These are phyloP conservation scores for Miopithecus talapoin DNA, from an alignment of 2,797 vertebrate species.

Conservation along the genomic window DNA sequence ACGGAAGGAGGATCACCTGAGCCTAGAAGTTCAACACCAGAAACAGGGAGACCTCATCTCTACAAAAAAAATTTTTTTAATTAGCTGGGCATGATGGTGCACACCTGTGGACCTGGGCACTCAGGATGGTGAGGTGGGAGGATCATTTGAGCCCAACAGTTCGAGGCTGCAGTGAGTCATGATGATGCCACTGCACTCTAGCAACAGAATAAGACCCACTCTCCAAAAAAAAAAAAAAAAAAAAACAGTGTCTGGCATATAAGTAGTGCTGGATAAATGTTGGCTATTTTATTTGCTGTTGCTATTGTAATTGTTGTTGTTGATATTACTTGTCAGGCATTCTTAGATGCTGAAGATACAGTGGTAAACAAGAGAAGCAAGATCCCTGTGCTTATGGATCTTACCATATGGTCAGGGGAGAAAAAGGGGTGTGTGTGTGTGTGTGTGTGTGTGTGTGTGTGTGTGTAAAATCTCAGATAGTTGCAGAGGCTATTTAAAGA, in stretches of 20 bases:
- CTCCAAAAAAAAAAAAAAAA: too few relatives aligned
- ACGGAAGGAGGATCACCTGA: background rate
- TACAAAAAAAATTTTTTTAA: background rate
- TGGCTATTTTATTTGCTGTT: background rate
- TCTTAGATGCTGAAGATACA: background rate
- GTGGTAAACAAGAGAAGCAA: background rate
- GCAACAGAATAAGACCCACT: too few relatives aligned
- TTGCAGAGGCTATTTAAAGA: background rate
- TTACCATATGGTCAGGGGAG: background rate
- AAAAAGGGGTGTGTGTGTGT: background rate
- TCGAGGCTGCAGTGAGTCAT: too few relatives aligned
- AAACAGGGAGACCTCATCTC: background rate
- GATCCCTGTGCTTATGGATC: background rate
- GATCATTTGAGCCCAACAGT: background rate
- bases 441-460: background rate
- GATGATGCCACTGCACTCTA: too few relatives aligned
- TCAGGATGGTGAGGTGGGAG: background rate
- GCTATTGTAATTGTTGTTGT: background rate
- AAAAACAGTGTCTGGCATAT: too few relatives aligned
- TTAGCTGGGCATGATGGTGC: background rate
- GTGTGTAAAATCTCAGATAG: background rate
- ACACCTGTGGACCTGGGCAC: background rate
- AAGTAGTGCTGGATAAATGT: background rate
- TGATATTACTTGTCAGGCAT: background rate
- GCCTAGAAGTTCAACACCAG: background rate